These are phyloP conservation scores for Ophthalmolycus amberensis DNA, from an alignment of 2,113 vertebrate genomes.

Conservation along the genomic window DNA sequence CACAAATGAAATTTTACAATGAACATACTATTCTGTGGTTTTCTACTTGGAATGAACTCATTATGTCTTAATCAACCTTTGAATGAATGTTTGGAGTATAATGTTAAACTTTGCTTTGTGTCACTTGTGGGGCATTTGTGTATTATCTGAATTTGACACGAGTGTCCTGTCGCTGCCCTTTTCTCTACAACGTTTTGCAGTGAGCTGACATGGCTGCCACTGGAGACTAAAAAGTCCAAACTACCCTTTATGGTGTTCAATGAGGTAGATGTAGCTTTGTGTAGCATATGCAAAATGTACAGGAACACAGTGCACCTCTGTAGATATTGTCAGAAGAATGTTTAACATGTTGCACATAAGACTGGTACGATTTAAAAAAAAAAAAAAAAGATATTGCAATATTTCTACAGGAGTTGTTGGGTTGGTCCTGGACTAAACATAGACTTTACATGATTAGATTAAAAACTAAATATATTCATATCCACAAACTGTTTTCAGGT, in stretches of 20 bases:
- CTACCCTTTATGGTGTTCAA: constrained; percentile 16
- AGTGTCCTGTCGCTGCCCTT: constrained; percentile 6
- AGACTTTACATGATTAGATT: constrained; percentile 15
- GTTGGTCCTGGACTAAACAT: constrained; percentile 2
- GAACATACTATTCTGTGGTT: constrained; percentile 40
- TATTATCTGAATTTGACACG: constrained; percentile 32
- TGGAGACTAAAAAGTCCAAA: constrained; percentile 16
- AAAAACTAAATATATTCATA: constrained; percentile 10
- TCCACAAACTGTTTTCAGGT: constrained; percentile 28
- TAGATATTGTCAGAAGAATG: constrained; percentile 55
- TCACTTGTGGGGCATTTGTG: constrained; percentile 38
- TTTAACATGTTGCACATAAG: constrained; percentile 53
- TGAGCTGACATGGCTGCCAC: constrained; percentile 25
- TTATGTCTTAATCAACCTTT: constrained; percentile 60
- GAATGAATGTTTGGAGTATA: constrained; percentile 51
- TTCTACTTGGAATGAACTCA: constrained; percentile 61
- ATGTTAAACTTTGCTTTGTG: constrained; percentile 35
- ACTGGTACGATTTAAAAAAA: constrained; percentile 37
- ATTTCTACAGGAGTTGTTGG: constrained; percentile 44
- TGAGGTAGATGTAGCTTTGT: constrained; percentile 36
- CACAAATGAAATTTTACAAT: constrained; percentile 37
- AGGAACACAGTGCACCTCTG: constrained; percentile 53
- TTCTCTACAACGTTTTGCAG: constrained; percentile 28
- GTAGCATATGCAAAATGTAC: constrained; percentile 67
- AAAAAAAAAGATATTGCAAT: constrained; percentile 49